Conservation (phyloP, 2,113 vertebrate genomes). For the Maccullochella peelii region DNA sequence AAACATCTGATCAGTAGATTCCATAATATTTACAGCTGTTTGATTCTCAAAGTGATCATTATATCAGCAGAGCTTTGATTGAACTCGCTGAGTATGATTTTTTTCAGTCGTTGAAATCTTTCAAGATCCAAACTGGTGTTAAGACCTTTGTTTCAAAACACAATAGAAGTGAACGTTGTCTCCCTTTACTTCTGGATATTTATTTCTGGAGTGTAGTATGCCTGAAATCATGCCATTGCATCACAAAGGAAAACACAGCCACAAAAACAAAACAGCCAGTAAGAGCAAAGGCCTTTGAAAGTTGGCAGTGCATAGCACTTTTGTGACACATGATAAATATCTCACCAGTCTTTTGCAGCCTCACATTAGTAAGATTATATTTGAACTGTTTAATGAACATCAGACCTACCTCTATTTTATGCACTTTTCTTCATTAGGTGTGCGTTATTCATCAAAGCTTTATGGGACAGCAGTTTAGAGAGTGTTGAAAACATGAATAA, state of each 20-base stretch:
- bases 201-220: slow-evolving; percentile 42
- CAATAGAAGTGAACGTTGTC: slow-evolving; percentile 15
- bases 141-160: slow-evolving; percentile 46
- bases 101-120: neutral
- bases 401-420: neutral
- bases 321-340: slow-evolving; percentile 21
- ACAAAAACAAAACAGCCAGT: slow-evolving; percentile 49
- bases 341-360: slow-evolving; percentile 1
- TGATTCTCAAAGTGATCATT: neutral
- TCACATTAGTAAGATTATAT: neutral
- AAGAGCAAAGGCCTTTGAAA: slow-evolving; percentile 15
- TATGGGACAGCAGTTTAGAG: neutral
- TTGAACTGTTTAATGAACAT: neutral
- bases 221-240: slow-evolving; percentile 58
- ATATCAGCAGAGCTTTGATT: neutral
- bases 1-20: neutral
- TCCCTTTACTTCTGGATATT: slow-evolving; percentile 53
- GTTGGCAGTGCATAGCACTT: slow-evolving; percentile 20
- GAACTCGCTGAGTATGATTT: neutral
- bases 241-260: slow-evolving; percentile 55
- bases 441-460: neutral
- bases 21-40: neutral
- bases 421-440: neutral
- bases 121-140: neutral
- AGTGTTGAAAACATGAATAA: neutral